phyloP scores from a whole-genome alignment of 2,888 invertebrate genomes.

The Shargacucullia verbasci region DNA sequence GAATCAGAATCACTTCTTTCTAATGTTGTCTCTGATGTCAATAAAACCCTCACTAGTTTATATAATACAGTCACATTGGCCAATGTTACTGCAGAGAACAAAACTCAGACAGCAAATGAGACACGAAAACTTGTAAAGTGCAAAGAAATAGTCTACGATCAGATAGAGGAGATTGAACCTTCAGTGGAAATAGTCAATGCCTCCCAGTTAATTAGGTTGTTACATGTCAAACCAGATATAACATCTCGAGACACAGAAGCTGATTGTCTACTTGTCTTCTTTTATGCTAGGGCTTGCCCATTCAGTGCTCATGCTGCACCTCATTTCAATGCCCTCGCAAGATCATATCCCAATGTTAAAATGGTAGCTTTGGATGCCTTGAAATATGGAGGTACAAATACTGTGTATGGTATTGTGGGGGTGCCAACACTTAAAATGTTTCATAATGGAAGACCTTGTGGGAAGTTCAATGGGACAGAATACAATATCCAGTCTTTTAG shows the following conservation, averaged over 20 bases:
- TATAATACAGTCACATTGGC: constrained; percentile 83
- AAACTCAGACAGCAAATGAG: constrained; percentile 75
- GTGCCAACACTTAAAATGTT: constrained; percentile 96
- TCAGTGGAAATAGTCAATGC: constrained; percentile 92
- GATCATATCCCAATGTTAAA: constrained; percentile 95
- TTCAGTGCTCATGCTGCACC: constrained; percentile 97
- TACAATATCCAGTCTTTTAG: constrained; percentile 94
- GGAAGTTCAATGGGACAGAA: constrained; percentile 95
- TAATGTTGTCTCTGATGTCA: constrained; percentile 83
- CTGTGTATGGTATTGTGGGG: constrained; percentile 97
- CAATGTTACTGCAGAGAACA: constrained; percentile 79
- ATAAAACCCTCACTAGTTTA: constrained; percentile 81
- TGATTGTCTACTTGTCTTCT: constrained; percentile 94
- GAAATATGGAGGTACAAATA: constrained; percentile 94
- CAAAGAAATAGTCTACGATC: constrained; percentile 77
- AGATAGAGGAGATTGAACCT: constrained; percentile 74
- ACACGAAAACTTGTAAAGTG: constrained; percentile 83
- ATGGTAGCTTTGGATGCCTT: constrained; percentile 97
- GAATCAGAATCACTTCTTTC: constrained; percentile 83
- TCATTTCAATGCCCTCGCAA: constrained; percentile 96
- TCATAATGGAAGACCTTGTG: constrained; percentile 95
- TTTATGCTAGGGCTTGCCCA: constrained; percentile 96
- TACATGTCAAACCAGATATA: constrained; percentile 91
- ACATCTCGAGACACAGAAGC: constrained; percentile 90
- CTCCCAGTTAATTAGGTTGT: constrained; percentile 90